phyloP scores from a whole-genome alignment of 2,113 vertebrate genomes.

The Holacanthus passer region DNA sequence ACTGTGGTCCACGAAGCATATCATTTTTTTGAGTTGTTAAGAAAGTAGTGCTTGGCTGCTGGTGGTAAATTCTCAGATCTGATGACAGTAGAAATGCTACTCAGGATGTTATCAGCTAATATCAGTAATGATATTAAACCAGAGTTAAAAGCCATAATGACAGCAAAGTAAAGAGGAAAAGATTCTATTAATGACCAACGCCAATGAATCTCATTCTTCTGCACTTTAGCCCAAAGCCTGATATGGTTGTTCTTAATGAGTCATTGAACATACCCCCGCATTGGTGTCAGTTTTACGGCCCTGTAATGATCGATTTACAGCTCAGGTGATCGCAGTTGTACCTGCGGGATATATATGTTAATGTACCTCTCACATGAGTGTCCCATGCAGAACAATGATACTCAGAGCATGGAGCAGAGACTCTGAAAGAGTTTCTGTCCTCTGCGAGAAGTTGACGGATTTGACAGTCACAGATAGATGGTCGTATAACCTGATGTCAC shows the following conservation, averaged over 20 bases:
- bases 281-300: constrained; percentile 38
- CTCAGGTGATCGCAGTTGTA: constrained; percentile 47
- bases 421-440: constrained; percentile 39
- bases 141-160: background rate
- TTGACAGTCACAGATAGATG: background rate
- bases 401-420: background rate
- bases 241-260: constrained; percentile 34
- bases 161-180: constrained; percentile 7
- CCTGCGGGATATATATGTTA: constrained; percentile 65
- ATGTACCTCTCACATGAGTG: constrained; percentile 69
- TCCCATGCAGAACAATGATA: constrained; percentile 36
- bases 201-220: constrained; percentile 23
- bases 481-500: background rate
- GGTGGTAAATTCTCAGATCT: background rate
- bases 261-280: constrained; percentile 27
- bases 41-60: background rate
- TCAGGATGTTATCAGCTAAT: background rate
- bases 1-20: background rate
- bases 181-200: background rate
- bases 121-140: background rate
- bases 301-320: constrained; percentile 38
- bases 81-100: background rate
- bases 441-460: background rate
- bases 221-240: constrained; percentile 11
- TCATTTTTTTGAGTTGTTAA: background rate